A percentile compares a stretch with the other conserved stretches of the same genome.
phyloP scores from a whole-genome alignment of 2,888 invertebrate genomes.

The Malacosoma neustria region DNA sequence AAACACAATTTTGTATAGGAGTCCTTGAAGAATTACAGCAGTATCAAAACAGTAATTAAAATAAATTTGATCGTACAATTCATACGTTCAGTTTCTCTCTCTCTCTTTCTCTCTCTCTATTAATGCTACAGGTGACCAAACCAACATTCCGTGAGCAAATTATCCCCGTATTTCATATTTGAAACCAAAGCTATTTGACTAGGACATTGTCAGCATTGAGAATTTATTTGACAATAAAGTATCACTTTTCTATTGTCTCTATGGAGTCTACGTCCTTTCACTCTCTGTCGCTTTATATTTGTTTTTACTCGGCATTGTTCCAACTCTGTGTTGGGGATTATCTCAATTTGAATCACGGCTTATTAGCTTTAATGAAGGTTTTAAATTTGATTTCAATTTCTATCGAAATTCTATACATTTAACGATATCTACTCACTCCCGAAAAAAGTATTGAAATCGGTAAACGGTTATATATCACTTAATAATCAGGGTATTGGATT shows the following conservation, averaged over 20 bases:
- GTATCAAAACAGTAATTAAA: too few species aligned
- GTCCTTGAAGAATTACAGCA: too few species aligned
- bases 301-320: conserved; percentile 24
- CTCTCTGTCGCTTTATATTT: conserved; percentile 34
- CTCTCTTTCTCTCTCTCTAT: too few species aligned
- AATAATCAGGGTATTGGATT: too few species aligned
- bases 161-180: conserved; percentile 21
- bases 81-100: too few species aligned
- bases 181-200: conserved; percentile 24
- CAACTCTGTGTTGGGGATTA: conserved; percentile 18
- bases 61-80: too few species aligned
- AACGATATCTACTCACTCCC: too few species aligned
- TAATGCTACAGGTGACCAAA: conserved; percentile 32
- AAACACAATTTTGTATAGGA: too few species aligned
- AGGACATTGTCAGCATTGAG: conserved; percentile 24
- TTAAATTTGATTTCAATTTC: neutral
- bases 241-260: conserved; percentile 48
- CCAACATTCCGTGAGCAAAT: conserved; percentile 24
- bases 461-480: too few species aligned
- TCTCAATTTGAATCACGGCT: conserved; percentile 19
- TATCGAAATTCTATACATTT: neutral
- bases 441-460: too few species aligned
- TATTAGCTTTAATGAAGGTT: neutral
- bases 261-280: conserved; percentile 33
- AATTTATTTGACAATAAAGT: conserved; percentile 38